Evolutionary conservation across 53 echinoderm and acorn worm genomes (phyloP).

Genomic region (Stichopus horrens): DNA sequence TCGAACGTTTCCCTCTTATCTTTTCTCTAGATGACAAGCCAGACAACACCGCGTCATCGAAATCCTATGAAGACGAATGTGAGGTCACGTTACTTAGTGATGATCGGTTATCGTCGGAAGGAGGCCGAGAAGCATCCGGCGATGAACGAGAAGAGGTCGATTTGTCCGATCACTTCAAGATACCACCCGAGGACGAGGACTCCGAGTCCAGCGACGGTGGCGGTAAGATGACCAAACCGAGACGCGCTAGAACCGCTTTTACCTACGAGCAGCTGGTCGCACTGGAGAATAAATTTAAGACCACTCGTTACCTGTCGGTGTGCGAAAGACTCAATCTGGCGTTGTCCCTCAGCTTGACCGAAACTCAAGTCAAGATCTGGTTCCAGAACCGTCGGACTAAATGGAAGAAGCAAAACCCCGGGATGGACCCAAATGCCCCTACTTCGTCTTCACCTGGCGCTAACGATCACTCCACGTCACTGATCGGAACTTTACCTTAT

Average conservation of each 20-base stretch:
- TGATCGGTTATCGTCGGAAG: not conserved
- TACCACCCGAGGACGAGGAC: slow-evolving; percentile 28
- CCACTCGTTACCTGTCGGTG: slow-evolving; percentile 91
- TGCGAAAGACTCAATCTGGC: slow-evolving; percentile 96
- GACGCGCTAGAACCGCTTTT: slow-evolving; percentile 94
- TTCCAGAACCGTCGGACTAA: slow-evolving; percentile 99
- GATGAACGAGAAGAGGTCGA: not conserved
- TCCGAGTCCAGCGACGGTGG: slow-evolving; percentile 58
- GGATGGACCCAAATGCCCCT: slow-evolving; percentile 99
- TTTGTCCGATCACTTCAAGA: not conserved
- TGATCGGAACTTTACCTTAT: slow-evolving; percentile 35
- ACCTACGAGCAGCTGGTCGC: slow-evolving; percentile 98
- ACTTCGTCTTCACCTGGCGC: slow-evolving; percentile 65
- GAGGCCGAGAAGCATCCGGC: not conserved
- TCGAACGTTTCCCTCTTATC: not conserved
- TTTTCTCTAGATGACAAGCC: not conserved
- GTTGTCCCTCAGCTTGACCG: slow-evolving; percentile 86
- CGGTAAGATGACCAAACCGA: slow-evolving; percentile 86
- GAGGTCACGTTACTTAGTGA: slow-evolving; percentile 20
- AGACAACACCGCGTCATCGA: not conserved
- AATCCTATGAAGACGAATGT: not conserved
- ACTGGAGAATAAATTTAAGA: slow-evolving; percentile 96
- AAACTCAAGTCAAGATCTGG: slow-evolving; percentile 99
- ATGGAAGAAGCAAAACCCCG: slow-evolving; percentile 99
- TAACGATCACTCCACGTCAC: slow-evolving; percentile 57